Conservation (phyloP, 2,888 invertebrate genomes). For the Ophion slaviceki region DNA sequence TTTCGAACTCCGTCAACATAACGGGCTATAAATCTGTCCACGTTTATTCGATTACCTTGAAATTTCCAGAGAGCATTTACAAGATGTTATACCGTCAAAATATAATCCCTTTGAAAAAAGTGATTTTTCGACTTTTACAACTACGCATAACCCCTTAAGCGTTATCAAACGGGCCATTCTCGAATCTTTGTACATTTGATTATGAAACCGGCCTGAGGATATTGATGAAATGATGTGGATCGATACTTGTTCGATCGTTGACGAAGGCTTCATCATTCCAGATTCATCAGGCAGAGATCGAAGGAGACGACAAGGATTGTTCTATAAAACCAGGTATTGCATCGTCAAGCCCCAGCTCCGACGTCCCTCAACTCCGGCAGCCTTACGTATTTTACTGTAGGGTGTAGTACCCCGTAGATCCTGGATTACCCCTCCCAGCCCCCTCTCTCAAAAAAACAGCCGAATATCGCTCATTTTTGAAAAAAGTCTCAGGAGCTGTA, state of each 20-base stretch:
- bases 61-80: too few species aligned
- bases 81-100: too few species aligned
- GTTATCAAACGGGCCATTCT: not conserved
- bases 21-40: too few species aligned
- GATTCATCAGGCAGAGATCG: constrained; percentile 67
- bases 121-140: too few species aligned
- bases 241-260: constrained; percentile 2
- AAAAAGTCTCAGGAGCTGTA: not conserved
- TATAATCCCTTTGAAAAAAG: too few species aligned
- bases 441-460: not conserved
- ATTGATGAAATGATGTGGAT: not conserved
- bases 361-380: constrained; percentile 76
- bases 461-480: not conserved
- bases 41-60: too few species aligned
- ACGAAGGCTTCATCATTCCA: constrained; percentile 67
- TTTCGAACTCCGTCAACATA: too few species aligned
- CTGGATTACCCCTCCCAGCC: not conserved
- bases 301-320: constrained; percentile 65
- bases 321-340: constrained; percentile 79
- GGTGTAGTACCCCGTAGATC: constrained; percentile 71
- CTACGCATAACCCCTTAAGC: not conserved
- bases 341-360: constrained; percentile 77
- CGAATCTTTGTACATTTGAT: not conserved
- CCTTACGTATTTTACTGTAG: constrained; percentile 81
- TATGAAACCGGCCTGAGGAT: not conserved